Evolutionary conservation across 2,113 vertebrate species (phyloP).

Genomic region (Xiphias gladius): DNA sequence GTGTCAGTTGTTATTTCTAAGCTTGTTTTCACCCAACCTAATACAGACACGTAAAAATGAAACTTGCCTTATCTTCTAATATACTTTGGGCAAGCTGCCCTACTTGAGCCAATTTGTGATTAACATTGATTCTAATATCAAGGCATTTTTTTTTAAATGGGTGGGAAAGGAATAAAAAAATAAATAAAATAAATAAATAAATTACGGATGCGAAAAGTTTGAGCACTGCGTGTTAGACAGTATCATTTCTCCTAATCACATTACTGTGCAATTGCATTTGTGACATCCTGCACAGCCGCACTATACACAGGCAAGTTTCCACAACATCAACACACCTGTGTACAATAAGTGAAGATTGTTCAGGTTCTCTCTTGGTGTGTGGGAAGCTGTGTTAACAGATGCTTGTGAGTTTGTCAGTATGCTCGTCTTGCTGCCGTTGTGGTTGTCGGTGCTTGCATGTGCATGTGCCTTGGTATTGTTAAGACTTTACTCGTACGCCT

Average conservation of each 20-base stretch:
- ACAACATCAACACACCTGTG: constrained; percentile 47
- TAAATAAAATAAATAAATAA: background rate
- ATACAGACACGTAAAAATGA: too few relatives aligned
- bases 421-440: background rate
- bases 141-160: too few relatives aligned
- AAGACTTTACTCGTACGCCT: background rate
- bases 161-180: background rate
- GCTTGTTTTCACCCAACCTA: background rate
- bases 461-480: background rate
- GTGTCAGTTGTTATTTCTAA: background rate
- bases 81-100: too few relatives aligned
- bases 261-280: constrained; percentile 25
- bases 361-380: constrained; percentile 29
- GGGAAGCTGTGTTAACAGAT: constrained; percentile 1
- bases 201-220: constrained; percentile 1
- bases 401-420: background rate
- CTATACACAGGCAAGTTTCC: constrained; percentile 53
- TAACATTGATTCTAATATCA: too few relatives aligned
- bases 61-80: too few relatives aligned
- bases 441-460: constrained; percentile 29
- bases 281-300: constrained; percentile 19
- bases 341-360: background rate
- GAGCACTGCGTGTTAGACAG: background rate
- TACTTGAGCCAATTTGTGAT: too few relatives aligned
- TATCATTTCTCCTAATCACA: background rate